These are phyloP conservation scores for Brachymystax lenok DNA, from an alignment of 2,797 vertebrate species.

Conservation along the genomic window DNA sequence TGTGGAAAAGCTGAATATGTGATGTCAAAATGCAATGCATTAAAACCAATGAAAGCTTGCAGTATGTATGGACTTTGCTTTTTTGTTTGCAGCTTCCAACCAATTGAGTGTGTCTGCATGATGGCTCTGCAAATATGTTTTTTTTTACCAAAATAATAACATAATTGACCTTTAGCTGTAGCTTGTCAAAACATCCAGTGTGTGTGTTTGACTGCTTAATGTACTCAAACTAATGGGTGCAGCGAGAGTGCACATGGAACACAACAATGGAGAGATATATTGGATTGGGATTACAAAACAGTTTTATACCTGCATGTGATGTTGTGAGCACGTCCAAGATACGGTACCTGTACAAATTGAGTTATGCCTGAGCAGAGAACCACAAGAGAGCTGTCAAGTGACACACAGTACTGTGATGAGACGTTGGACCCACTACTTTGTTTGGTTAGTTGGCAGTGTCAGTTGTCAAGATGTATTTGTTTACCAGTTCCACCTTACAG, in stretches of 20 bases:
- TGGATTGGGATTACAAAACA: background rate
- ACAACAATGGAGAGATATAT: background rate
- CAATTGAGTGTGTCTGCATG: background rate
- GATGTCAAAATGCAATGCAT: slow-evolving; percentile 58
- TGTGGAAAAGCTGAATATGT: slow-evolving; percentile 45
- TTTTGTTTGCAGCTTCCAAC: background rate
- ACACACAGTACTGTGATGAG: background rate
- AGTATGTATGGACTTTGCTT: background rate
- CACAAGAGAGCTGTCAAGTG: background rate
- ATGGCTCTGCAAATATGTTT: background rate
- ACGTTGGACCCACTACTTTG: background rate
- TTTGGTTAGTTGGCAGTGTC: background rate
- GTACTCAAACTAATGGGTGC: slow-evolving; percentile 13
- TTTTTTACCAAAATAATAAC: background rate
- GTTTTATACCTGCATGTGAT: background rate
- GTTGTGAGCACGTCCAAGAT: background rate
- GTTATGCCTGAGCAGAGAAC: background rate
- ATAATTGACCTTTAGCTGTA: background rate
- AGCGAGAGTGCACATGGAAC: slow-evolving; percentile 7
- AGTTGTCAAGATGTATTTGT: slow-evolving; percentile 15
- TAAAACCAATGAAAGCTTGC: slow-evolving; percentile 47
- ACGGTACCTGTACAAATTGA: background rate
- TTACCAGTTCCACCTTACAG: background rate
- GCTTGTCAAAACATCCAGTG: background rate
- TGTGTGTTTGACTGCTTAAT: background rate